phyloP scores from a whole-genome alignment of 2,888 invertebrate genomes.

The Coelogynopora nodosa region DNA sequence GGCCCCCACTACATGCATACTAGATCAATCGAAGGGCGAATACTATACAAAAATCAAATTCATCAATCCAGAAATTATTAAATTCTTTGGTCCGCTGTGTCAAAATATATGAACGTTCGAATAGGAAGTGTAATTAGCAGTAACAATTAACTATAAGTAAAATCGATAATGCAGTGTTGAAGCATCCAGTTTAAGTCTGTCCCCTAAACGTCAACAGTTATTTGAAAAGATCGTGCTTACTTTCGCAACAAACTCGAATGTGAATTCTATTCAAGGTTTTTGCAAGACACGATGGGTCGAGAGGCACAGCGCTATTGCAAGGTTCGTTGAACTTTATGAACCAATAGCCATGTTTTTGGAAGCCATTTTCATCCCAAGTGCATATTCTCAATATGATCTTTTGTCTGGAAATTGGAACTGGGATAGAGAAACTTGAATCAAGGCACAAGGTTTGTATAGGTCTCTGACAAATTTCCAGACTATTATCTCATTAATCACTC shows the following conservation, averaged over 20 bases:
- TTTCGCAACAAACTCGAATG: neutral
- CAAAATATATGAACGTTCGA: no score
- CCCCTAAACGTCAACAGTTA: neutral
- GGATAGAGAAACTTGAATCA: neutral
- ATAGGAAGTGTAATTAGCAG: no score
- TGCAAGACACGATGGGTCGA: neutral
- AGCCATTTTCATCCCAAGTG: neutral
- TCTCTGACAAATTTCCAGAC: neutral
- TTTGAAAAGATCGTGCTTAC: neutral
- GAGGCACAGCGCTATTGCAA: neutral
- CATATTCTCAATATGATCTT: neutral
- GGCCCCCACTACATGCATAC: no score
- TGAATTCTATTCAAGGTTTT: neutral
- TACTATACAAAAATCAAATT: no score
- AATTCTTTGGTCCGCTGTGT: no score
- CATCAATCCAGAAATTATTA: no score
- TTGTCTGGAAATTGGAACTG: neutral
- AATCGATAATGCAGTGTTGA: no score
- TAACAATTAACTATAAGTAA: no score
- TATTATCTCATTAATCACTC: neutral
- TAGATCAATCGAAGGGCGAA: no score
- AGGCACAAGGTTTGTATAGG: neutral
- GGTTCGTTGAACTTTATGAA: neutral
- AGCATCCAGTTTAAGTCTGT: neutral
- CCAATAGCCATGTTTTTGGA: neutral